Evolutionary conservation across 35 echinoderm and acorn worm genomes (phyloP), one percentile per base, ranked within the genome.

Genomic region (Anneissia japonica): DNA sequence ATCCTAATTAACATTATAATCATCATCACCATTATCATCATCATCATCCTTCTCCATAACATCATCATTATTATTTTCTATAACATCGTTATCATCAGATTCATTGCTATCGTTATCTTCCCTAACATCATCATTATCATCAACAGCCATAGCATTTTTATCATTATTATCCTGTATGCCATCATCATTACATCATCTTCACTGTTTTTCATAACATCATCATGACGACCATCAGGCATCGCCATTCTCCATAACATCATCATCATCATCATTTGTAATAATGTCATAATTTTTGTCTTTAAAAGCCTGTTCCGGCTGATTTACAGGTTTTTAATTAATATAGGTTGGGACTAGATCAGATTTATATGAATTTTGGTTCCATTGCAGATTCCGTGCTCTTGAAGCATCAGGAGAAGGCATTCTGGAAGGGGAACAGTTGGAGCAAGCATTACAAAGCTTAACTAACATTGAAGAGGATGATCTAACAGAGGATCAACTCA

Each of bases 401-500:
- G 76, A 91, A 45, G 77, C 80, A 73, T 91, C 93, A 17, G 77
- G 86, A 34, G 85, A 95, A 39, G 90, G 83, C 10, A 87, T 96
- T 51, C 84, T 97, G 13, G 90, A 92, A 80, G 94, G 94, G 45
- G 83, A 82, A 33, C 83, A 97, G 37, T 75, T 97, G 10, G 74
- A 92, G n/a, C 83, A 82, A 74, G 94, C 94, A 37, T 46, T 97
- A 46, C 74, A 87, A 77, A 89, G 73, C 83, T 34, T 87, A 36
- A 56, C 76, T 2, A 31, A 55, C n/a, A 46, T 87, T 72, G 77
- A 76, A 77, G 85, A 95, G 17, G 90, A 92, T 56, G 88, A 94
- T 21, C 73, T 94, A 5, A 87, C 93, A 33, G 72, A 39, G 35
- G 93, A 94, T 17, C 86, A 91, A 86, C 46, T 94, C 28, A 83